Percentiles rank a stretch among this genome's conserved stretches.
Evolutionary conservation across 2,888 invertebrate species (phyloP).

Genomic region (Rhodophaea formosa): DNA sequence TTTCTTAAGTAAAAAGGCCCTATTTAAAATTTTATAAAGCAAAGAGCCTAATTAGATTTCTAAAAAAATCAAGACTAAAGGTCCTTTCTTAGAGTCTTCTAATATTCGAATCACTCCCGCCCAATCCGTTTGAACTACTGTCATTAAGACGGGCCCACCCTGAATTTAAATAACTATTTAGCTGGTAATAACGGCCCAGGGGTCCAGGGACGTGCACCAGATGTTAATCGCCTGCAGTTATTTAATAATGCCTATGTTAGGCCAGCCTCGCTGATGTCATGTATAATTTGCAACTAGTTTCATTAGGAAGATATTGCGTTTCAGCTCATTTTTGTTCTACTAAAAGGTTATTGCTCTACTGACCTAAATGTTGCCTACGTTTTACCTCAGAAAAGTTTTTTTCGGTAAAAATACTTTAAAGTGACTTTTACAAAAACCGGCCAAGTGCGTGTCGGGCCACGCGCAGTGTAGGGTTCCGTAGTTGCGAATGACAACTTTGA

Average conservation of each 20-base stretch:
- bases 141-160: constrained; percentile 43
- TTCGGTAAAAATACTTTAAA: too few relatives aligned
- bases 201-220: constrained; percentile 53
- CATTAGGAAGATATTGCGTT: constrained; percentile 15
- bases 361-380: too few relatives aligned
- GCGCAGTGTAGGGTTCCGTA: too few relatives aligned
- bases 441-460: too few relatives aligned
- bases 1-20: background rate
- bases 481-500: too few relatives aligned
- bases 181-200: constrained; percentile 49
- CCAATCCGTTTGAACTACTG: constrained; percentile 38
- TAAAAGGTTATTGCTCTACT: background rate
- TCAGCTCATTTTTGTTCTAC: background rate
- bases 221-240: constrained; percentile 67
- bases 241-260: constrained; percentile 49
- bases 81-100: constrained; percentile 5
- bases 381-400: too few relatives aligned
- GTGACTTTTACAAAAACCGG: too few relatives aligned
- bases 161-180: constrained; percentile 73
- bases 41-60: background rate
- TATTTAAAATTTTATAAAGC: background rate
- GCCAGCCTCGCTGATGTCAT: constrained; percentile 8
- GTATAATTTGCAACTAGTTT: constrained; percentile 10
- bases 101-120: constrained; percentile 31
- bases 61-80: background rate